A percentile compares a stretch with the other conserved stretches of the same genome.
phyloP scores from a whole-genome alignment of 2,797 vertebrate species.

The Oryzias dopingdopingensis region DNA sequence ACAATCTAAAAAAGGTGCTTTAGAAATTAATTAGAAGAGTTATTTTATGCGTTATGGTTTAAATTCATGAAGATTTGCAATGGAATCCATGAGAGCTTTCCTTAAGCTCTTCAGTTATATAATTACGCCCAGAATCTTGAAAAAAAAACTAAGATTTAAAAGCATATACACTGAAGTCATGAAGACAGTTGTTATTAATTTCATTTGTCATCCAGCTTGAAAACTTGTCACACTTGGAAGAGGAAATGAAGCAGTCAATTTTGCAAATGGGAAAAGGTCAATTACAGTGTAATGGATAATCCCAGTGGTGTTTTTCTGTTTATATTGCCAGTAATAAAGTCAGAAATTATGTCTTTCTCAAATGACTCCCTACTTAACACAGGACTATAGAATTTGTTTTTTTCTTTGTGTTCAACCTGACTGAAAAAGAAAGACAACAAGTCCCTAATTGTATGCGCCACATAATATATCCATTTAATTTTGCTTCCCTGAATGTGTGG shows the following conservation, averaged over 20 bases:
- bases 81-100: too few species aligned
- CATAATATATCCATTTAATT: too few species aligned
- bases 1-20: too few species aligned
- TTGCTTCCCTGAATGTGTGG: background rate
- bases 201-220: conserved; percentile 35
- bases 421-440: conserved; percentile 26
- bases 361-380: conserved; percentile 48
- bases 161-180: conserved; percentile 15
- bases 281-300: conserved; percentile 62
- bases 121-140: too few species aligned
- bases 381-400: conserved; percentile 41
- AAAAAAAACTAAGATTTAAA: conserved; percentile 12
- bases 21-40: too few species aligned
- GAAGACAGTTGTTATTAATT: conserved; percentile 36
- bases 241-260: conserved; percentile 60
- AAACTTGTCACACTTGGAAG: conserved; percentile 42
- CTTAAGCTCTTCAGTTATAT: too few species aligned
- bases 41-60: too few species aligned
- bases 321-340: conserved; percentile 67
- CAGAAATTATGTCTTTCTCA: conserved; percentile 57
- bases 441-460: conserved; percentile 19
- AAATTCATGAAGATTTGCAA: too few species aligned
- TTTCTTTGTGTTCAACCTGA: conserved; percentile 4
- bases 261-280: conserved; percentile 66
- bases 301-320: conserved; percentile 63